These are phyloP conservation scores for Sebastes matsubarae DNA, from an alignment of 2,797 vertebrate genomes.

Conservation along the genomic window DNA sequence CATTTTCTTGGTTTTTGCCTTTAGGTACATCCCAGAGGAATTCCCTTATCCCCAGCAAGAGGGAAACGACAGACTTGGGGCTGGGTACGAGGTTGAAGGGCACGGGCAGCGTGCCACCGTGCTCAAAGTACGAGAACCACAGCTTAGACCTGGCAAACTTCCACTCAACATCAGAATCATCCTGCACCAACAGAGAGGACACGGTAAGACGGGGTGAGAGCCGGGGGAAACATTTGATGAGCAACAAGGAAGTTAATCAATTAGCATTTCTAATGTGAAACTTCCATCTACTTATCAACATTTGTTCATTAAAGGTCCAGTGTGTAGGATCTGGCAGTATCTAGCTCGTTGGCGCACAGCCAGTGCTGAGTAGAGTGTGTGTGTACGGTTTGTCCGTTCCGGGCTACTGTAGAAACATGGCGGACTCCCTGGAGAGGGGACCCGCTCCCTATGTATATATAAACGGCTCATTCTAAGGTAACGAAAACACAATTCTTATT, in stretches of 20 bases:
- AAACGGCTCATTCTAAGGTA: no score
- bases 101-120: slow-evolving; percentile 91
- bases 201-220: neutral
- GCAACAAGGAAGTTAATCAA: neutral
- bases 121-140: slow-evolving; percentile 96
- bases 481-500: no score
- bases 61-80: slow-evolving; percentile 85
- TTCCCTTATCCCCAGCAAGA: slow-evolving; percentile 56
- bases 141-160: slow-evolving; percentile 97
- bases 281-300: neutral
- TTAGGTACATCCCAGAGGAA: slow-evolving; percentile 38
- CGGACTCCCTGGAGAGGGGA: no score
- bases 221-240: neutral
- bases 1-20: slow-evolving; percentile 36
- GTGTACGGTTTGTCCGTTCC: no score
- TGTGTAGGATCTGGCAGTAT: no score
- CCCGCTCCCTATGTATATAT: no score
- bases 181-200: slow-evolving; percentile 74
- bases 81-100: slow-evolving; percentile 96
- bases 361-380: no score
- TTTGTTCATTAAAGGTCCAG: neutral
- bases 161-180: slow-evolving; percentile 97
- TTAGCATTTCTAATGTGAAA: neutral
- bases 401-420: no score
- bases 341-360: no score